Conservation (phyloP, 2,888 invertebrate species). For the Pediacus dermestoides region DNA sequence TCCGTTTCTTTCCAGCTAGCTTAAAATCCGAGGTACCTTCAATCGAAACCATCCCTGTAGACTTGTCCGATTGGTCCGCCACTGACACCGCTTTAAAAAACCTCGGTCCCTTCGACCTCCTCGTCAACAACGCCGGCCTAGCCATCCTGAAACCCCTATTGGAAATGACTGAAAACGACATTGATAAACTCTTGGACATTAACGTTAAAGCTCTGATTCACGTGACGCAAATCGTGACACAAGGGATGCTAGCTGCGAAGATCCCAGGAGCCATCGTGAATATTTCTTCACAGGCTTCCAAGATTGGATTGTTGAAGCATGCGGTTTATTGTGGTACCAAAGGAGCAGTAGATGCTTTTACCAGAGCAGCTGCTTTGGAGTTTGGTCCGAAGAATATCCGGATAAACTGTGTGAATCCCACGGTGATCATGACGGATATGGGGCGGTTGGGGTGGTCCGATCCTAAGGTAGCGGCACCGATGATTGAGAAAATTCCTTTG, state of each 20-base stretch:
- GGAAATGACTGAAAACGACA: conserved; percentile 63
- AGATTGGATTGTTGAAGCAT: conserved; percentile 72
- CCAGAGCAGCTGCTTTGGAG: conserved; percentile 81
- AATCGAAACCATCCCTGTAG: conserved; percentile 65
- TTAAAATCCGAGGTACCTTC: conserved; percentile 47
- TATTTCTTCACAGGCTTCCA: conserved; percentile 83
- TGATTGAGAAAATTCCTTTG: conserved; percentile 80
- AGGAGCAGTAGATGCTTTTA: conserved; percentile 82
- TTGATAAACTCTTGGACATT: conserved; percentile 63
- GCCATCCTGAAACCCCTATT: conserved; percentile 61
- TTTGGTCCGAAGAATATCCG: conserved; percentile 79
- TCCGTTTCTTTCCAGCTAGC: conserved; percentile 26
- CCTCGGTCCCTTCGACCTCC: conserved; percentile 68
- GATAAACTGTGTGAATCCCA: conserved; percentile 91
- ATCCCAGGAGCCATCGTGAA: conserved; percentile 81
- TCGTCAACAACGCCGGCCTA: conserved; percentile 88
- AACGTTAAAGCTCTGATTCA: conserved; percentile 85
- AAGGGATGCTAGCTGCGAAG: conserved; percentile 67
- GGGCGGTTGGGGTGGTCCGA: conserved; percentile 80
- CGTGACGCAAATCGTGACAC: conserved; percentile 78
- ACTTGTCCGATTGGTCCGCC: conserved; percentile 72
- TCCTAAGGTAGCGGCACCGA: conserved; percentile 64
- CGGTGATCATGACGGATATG: conserved; percentile 91
- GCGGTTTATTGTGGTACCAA: conserved; percentile 82
- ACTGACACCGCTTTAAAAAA: conserved; percentile 59